Conservation (phyloP, 2,888 invertebrate genomes). For the Pollenia angustigena region DNA sequence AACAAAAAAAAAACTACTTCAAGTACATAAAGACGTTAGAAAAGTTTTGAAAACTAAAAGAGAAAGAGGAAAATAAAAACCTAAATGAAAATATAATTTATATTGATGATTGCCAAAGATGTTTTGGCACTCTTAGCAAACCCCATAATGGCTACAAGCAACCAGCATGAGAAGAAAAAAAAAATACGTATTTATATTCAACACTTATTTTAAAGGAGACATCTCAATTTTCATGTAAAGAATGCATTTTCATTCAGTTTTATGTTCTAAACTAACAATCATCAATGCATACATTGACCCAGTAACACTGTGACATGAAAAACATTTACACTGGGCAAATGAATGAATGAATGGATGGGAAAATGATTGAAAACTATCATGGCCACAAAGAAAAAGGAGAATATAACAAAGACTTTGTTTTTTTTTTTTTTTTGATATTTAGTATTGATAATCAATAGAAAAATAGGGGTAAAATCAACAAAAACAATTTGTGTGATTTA, state of each 20-base stretch:
- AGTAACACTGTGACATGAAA: slow-evolving; percentile 71
- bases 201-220: slow-evolving; percentile 31
- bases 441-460: slow-evolving; percentile 13
- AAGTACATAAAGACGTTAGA: slow-evolving; percentile 38
- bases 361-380: not conserved
- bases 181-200: slow-evolving; percentile 6
- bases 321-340: slow-evolving; percentile 22
- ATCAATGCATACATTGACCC: slow-evolving; percentile 66
- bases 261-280: not conserved
- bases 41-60: not conserved
- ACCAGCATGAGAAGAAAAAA: slow-evolving; percentile 44
- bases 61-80: not conserved
- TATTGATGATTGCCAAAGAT: slow-evolving; percentile 69
- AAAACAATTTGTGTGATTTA: not conserved
- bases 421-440: no score
- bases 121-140: slow-evolving; percentile 60
- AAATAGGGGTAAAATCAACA: not conserved
- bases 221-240: slow-evolving; percentile 14
- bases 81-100: slow-evolving; percentile 56
- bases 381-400: slow-evolving; percentile 5
- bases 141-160: not conserved
- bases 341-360: not conserved
- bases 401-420: not conserved
- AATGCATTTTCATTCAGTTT: slow-evolving; percentile 33
- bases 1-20: slow-evolving; percentile 1